Percentiles rank a stretch among this genome's conserved stretches.
Evolutionary conservation across 1,140 invertebrate species (phyloP).

Genomic region (Drosophila watanabei): DNA sequence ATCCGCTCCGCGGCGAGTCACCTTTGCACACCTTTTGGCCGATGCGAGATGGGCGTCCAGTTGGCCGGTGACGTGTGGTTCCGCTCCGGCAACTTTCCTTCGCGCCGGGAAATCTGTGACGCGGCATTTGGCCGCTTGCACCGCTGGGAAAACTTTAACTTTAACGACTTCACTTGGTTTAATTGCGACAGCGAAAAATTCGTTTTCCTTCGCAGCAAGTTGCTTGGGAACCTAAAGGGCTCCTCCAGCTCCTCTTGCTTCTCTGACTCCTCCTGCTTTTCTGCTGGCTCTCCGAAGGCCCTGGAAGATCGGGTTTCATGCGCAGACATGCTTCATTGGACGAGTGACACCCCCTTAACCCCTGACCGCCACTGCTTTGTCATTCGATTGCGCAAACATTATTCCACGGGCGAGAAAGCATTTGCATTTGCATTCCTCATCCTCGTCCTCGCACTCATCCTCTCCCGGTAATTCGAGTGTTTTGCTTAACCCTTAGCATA

Average conservation of each 20-base stretch:
- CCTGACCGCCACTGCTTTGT: slow-evolving; percentile 52
- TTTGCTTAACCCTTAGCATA: slow-evolving; percentile 61
- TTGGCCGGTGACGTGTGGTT: slow-evolving; percentile 80
- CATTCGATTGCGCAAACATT: slow-evolving; percentile 79
- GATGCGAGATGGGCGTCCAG: slow-evolving; percentile 46
- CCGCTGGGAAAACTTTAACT: slow-evolving; percentile 68
- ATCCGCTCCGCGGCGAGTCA: slow-evolving; percentile 38
- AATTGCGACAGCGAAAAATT: slow-evolving; percentile 76
- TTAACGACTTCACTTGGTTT: slow-evolving; percentile 66
- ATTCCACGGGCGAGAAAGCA: slow-evolving; percentile 58
- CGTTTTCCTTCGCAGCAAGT: slow-evolving; percentile 66
- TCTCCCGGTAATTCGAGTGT: slow-evolving; percentile 64
- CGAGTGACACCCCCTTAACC: slow-evolving; percentile 6
- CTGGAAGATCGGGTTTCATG: slow-evolving; percentile 62
- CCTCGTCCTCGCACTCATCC: slow-evolving; percentile 16
- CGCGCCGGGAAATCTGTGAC: slow-evolving; percentile 72
- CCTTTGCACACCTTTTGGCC: slow-evolving; percentile 44
- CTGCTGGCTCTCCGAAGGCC: neutral
- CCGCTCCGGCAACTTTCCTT: slow-evolving; percentile 63
- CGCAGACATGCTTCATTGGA: slow-evolving; percentile 77
- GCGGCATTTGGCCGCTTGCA: slow-evolving; percentile 69
- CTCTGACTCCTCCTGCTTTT: neutral
- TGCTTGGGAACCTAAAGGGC: slow-evolving; percentile 54
- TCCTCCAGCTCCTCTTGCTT: neutral
- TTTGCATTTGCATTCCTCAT: slow-evolving; percentile 57